Percentiles rank a stretch among this genome's conserved stretches.
Conservation (phyloP, 2,113 vertebrate species). For the Uria aalge region DNA sequence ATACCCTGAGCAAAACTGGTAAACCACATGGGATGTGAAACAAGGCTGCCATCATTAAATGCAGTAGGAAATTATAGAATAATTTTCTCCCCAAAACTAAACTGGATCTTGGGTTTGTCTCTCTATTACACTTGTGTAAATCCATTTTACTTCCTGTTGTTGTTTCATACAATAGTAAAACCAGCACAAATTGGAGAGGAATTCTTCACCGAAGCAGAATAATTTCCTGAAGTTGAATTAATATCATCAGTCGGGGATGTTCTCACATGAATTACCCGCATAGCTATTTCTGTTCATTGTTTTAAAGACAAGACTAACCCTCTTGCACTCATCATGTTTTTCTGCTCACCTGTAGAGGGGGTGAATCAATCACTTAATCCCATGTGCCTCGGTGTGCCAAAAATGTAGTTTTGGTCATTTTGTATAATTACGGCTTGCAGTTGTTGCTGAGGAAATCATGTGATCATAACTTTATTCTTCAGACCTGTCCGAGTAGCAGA, state of each 20-base stretch:
- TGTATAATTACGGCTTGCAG: conserved; percentile 17
- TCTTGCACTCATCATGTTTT: neutral
- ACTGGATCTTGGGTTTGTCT: neutral
- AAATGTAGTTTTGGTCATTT: conserved; percentile 36
- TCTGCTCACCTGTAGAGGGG: neutral
- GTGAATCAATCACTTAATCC: conserved; percentile 23
- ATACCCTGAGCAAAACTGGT: neutral
- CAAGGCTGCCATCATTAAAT: neutral
- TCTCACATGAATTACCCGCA: neutral
- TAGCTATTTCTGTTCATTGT: neutral
- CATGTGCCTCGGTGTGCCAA: neutral
- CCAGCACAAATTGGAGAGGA: neutral
- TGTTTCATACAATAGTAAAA: neutral
- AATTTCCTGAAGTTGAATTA: neutral
- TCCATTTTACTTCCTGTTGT: neutral
- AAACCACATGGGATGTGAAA: neutral
- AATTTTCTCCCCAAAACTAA: neutral
- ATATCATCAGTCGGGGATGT: neutral
- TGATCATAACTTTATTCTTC: conserved; percentile 27
- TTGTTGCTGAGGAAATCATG: neutral
- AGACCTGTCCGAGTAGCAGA: conserved; percentile 4
- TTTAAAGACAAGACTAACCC: neutral
- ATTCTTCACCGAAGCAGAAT: neutral
- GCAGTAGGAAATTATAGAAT: neutral
- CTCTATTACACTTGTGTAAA: neutral